Base-by-base conservation (phyloP, 2,113 vertebrate genomes). In the Abramis brama region DNA sequence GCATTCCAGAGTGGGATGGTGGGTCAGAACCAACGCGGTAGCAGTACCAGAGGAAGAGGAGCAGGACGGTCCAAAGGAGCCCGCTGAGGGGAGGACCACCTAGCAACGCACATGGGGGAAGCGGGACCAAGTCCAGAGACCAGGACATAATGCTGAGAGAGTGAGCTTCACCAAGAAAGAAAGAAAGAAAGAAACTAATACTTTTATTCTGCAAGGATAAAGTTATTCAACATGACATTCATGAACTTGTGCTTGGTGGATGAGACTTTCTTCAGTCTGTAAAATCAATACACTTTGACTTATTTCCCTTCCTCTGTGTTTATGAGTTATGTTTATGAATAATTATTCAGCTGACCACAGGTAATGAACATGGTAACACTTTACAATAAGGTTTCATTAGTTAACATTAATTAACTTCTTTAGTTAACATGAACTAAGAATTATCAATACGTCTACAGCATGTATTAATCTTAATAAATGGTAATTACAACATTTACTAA, bases 1-100 rank as follows among this genome's bases (percentile, higher is more conserved):
- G 86, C 89, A 92, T 93, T 64, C 89, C 92, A 19, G 91, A 64
- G 27, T 93, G 92, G 0, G 91, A 89, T 4, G 95, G 92, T 68
- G 92, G 89, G 87, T 96, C 94, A 0, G 94, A 95, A 19, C 97
- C 97, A 66, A 97, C 92, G 1, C 96, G 94, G 77, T 97, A 97
- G 85, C 97, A 97, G 91, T 97, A 96, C 96, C 97, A 97, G 75
- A 97, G 93, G 82, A 97, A 97, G 43, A 97, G 94, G 30, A 97
- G 92, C 57, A 96, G 93, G 2, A 97, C 86, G 33, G 95, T 95
- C 91, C 95, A 96, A 80, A 97, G 92, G 68, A 97, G 90, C 36
- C 95, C 95, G 0, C 94, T 94, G 23, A 96, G 91, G 1, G 96
- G 95, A 39, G 91, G 94, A 85, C 93, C 93, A 66, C 94, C 94